A percentile compares a stretch with the other conserved stretches of the same genome.
These are phyloP conservation scores for Elephas maximus DNA, from an alignment of 2,113 vertebrate species.

Conservation along the genomic window DNA sequence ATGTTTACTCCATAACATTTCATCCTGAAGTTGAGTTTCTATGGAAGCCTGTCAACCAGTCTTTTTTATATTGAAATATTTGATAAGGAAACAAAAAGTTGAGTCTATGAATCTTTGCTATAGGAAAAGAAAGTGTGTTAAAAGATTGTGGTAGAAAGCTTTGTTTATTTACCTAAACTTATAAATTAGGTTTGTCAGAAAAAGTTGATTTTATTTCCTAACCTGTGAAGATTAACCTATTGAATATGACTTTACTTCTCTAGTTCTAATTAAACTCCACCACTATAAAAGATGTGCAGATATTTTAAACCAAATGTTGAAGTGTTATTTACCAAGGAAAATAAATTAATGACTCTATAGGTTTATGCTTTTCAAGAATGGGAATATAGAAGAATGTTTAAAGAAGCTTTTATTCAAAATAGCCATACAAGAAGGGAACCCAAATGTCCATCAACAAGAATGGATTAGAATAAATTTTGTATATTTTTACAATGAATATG, in stretches of 20 bases:
- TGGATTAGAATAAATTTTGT: too few relatives aligned
- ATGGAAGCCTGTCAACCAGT: neutral
- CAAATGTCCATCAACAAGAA: neutral
- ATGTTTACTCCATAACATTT: neutral
- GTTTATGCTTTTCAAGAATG: neutral
- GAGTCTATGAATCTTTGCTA: neutral
- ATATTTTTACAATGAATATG: too few relatives aligned
- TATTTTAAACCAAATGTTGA: neutral
- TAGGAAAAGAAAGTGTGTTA: neutral
- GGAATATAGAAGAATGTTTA: neutral
- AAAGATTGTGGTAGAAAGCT: neutral
- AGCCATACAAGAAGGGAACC: neutral
- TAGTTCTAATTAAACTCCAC: neutral
- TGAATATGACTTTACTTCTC: neutral
- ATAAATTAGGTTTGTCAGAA: neutral
- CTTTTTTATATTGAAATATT: neutral
- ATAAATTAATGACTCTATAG: neutral
- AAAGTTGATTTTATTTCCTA: neutral
- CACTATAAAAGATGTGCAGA: neutral
- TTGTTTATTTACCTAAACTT: neutral
- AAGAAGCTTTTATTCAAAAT: neutral
- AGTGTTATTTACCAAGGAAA: neutral
- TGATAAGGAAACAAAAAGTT: neutral
- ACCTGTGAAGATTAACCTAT: neutral
- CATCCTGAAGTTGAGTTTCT: neutral